Evolutionary conservation across 2,113 vertebrate genomes (phyloP).

Genomic region (Lates calcarifer): DNA sequence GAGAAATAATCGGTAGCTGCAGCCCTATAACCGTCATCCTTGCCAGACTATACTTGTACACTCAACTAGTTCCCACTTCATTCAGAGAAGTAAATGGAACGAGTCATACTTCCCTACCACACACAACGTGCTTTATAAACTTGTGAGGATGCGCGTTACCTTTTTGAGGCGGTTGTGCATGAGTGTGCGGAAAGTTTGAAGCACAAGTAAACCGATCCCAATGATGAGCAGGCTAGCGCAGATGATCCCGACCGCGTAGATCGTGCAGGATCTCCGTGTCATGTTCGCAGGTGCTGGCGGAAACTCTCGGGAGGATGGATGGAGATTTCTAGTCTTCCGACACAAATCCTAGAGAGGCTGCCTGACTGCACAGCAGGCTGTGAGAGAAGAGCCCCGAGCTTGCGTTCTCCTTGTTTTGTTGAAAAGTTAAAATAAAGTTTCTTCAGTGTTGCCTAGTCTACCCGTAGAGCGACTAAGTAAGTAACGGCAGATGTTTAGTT

Average conservation of each 20-base stretch:
- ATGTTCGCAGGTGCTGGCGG: slow-evolving; percentile 68
- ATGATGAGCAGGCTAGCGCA: slow-evolving; percentile 74
- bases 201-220: slow-evolving; percentile 73
- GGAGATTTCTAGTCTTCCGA: background rate
- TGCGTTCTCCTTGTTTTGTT: background rate
- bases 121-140: no score
- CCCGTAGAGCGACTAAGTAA: background rate
- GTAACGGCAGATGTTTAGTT: slow-evolving; percentile 9
- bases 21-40: no score
- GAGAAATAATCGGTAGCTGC: no score
- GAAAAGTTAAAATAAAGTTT: slow-evolving; percentile 8
- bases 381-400: background rate
- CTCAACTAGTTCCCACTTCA: background rate
- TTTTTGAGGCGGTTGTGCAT: slow-evolving; percentile 82
- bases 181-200: slow-evolving; percentile 70
- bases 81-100: background rate
- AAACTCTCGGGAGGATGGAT: slow-evolving; percentile 5
- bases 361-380: background rate
- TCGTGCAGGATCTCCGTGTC: slow-evolving; percentile 74
- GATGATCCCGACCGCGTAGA: slow-evolving; percentile 71
- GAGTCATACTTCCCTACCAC: background rate
- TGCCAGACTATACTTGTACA: background rate
- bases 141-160: no score
- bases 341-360: background rate
- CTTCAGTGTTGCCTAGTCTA: background rate